These are phyloP conservation scores for Megaustenia siamemsis DNA, from an alignment of 2,888 invertebrate species.

Conservation along the genomic window DNA sequence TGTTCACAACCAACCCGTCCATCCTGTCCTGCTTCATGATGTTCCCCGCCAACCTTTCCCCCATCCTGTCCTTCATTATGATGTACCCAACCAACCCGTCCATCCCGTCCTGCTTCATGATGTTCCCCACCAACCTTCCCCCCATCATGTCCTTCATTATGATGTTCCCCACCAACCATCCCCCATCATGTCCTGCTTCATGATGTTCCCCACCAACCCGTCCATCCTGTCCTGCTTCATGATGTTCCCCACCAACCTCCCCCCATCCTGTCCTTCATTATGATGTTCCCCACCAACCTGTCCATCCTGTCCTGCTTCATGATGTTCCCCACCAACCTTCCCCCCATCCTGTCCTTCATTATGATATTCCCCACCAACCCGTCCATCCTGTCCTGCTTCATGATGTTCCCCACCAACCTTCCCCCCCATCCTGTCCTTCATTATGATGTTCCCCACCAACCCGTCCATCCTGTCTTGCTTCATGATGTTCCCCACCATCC, in stretches of 20 bases:
- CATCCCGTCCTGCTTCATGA: not conserved
- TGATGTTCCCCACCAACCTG: not conserved
- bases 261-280: not conserved
- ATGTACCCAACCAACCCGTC: not conserved
- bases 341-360: not conserved
- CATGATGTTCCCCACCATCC: not conserved
- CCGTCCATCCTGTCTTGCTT: not conserved
- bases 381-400: not conserved
- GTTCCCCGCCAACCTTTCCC: too few relatives aligned
- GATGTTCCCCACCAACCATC: not conserved
- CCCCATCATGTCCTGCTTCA: not conserved
- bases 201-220: not conserved
- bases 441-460: not conserved
- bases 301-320: not conserved
- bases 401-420: not conserved
- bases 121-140: not conserved
- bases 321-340: not conserved
- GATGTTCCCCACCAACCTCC: not conserved
- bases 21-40: too few relatives aligned
- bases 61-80: too few relatives aligned
- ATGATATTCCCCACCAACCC: not conserved
- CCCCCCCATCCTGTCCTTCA: not conserved
- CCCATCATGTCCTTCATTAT: not conserved
- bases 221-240: not conserved
- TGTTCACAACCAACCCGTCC: too few relatives aligned